A percentile compares a stretch with the other conserved stretches of the same genome.
These are phyloP conservation scores for Serrognathus titanus DNA, from an alignment of 2,888 invertebrate genomes.

Conservation along the genomic window DNA sequence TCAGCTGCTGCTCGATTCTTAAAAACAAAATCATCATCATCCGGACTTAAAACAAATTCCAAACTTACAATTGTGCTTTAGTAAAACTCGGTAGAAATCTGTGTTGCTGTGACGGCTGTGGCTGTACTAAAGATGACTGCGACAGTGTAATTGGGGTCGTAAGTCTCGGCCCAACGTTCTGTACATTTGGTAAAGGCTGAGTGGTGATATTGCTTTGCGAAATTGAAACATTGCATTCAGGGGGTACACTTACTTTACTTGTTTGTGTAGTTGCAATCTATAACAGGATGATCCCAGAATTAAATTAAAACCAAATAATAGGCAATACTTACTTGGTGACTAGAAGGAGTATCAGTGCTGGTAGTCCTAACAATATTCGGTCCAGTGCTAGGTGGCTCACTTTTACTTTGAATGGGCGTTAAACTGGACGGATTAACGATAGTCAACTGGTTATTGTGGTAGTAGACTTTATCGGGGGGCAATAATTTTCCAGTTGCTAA, in stretches of 20 bases:
- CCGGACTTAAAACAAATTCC: slow-evolving; percentile 18
- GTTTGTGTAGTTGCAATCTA: slow-evolving; percentile 15
- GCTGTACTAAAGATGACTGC: slow-evolving; percentile 29
- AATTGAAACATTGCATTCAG: background rate
- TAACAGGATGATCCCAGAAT: background rate
- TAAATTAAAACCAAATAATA: background rate
- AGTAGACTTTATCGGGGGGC: slow-evolving; percentile 54
- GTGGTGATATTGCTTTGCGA: no score
- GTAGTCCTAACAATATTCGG: background rate
- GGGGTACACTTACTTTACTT: no score
- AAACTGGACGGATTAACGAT: slow-evolving; percentile 44
- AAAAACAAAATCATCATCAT: slow-evolving; percentile 21
- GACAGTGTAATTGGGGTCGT: slow-evolving; percentile 14
- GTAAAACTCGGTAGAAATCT: slow-evolving; percentile 37
- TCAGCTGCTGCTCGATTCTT: slow-evolving; percentile 72
- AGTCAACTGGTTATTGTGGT: slow-evolving; percentile 52
- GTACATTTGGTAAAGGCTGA: background rate
- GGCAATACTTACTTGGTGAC: background rate
- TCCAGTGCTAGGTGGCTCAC: background rate
- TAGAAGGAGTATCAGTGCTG: background rate
- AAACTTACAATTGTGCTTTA: slow-evolving; percentile 43
- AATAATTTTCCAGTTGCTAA: slow-evolving; percentile 67
- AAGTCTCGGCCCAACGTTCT: slow-evolving; percentile 5
- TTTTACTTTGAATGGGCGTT: background rate
- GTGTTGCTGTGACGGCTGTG: slow-evolving; percentile 31